phyloP scores from a whole-genome alignment of 2,797 vertebrate species.

The Thamnophis elegans region DNA sequence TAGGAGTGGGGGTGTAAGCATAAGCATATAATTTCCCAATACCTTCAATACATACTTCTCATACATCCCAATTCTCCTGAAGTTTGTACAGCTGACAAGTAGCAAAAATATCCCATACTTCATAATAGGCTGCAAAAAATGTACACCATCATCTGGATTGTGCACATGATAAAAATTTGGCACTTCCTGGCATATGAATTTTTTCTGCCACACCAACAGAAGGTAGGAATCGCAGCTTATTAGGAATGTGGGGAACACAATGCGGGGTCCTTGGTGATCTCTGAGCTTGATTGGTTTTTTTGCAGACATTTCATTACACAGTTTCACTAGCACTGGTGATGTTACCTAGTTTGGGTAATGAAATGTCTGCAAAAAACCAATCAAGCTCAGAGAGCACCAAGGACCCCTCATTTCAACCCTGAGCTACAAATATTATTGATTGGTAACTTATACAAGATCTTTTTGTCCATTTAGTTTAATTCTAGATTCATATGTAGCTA shows the following conservation, averaged over 20 bases:
- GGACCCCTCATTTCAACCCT: not conserved
- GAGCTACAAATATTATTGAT: not conserved
- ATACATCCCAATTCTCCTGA: not conserved
- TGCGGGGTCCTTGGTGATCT: not conserved
- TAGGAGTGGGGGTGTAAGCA: not conserved
- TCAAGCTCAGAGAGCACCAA: not conserved
- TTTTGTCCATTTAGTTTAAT: not conserved
- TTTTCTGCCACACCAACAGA: not conserved
- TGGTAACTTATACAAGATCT: not conserved
- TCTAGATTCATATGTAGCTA: not conserved
- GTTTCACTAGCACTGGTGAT: not conserved
- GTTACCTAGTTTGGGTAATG: not conserved
- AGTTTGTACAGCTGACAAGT: not conserved
- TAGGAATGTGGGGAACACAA: not conserved
- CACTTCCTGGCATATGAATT: not conserved
- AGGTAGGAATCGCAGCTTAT: not conserved
- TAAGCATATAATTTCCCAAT: not conserved
- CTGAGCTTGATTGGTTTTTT: not conserved
- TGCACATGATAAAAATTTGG: not conserved
- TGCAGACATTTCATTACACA: not conserved
- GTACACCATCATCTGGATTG: not conserved
- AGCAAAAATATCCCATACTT: not conserved
- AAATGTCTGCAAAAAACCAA: not conserved
- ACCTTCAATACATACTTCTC: not conserved
- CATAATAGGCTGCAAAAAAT: not conserved